A percentile compares a stretch with the other conserved stretches of the same genome.
Conservation (phyloP, 2,113 vertebrate genomes). For the Platanista minor region DNA sequence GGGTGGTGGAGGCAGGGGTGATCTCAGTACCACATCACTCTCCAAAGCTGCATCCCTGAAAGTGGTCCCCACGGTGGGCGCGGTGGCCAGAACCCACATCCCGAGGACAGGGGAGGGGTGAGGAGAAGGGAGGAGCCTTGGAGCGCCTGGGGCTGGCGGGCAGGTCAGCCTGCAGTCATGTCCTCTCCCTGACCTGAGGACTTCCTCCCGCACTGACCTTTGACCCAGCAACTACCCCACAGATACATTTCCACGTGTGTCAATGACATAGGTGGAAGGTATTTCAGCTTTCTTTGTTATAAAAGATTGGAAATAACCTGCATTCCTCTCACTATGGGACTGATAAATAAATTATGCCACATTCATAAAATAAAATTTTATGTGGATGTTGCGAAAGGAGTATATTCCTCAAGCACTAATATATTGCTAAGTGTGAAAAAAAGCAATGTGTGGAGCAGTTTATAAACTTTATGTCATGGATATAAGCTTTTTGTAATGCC, state of each 20-base stretch:
- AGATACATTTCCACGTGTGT: neutral
- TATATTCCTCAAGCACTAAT: neutral
- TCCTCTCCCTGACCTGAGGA: neutral
- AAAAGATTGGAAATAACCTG: neutral
- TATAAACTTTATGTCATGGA: neutral
- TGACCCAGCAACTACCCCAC: neutral
- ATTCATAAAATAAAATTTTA: neutral
- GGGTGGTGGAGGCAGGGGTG: no score
- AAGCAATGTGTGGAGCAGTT: neutral
- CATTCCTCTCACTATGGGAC: neutral
- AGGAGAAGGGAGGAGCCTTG: neutral
- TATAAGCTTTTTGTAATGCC: neutral
- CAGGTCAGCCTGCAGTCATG: fast-evolving
- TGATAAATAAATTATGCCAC: neutral
- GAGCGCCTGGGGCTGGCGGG: fast-evolving
- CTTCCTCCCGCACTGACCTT: neutral
- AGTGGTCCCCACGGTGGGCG: no score
- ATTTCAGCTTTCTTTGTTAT: neutral
- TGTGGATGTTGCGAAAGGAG: neutral
- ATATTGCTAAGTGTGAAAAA: neutral
- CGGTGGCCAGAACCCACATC: neutral
- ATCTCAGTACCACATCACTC: neutral
- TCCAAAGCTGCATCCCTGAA: no score
- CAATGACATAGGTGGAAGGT: neutral
- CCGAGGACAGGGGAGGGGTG: no score